phyloP scores from a whole-genome alignment of 2,888 invertebrate species.

The Mimas tiliae region DNA sequence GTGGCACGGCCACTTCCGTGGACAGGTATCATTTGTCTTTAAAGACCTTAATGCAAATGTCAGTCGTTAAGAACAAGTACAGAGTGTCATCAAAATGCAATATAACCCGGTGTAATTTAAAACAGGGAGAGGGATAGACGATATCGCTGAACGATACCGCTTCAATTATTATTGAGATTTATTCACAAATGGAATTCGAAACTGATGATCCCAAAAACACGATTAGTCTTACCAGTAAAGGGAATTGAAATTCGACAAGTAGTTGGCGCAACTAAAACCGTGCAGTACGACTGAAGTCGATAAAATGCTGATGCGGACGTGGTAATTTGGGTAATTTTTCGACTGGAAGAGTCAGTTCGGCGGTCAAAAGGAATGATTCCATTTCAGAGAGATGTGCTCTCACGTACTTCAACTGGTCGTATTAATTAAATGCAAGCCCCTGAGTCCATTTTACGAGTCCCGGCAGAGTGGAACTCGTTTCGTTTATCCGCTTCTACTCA shows the following conservation, averaged over 20 bases:
- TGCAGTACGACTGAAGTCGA: conserved; percentile 15
- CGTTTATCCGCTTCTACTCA: conserved; percentile 82
- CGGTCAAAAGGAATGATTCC: conserved; percentile 74
- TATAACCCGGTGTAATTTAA: conserved; percentile 11
- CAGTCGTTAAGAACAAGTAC: conserved; percentile 10
- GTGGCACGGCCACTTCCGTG: conserved; percentile 39
- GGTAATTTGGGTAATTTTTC: conserved; percentile 65
- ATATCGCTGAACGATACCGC: background rate
- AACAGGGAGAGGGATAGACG: background rate
- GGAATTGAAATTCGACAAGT: background rate
- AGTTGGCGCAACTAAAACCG: background rate
- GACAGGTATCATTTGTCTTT: conserved; percentile 39
- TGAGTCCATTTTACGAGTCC: conserved; percentile 79
- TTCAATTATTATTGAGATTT: background rate
- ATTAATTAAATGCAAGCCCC: conserved; percentile 83
- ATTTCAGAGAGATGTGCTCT: conserved; percentile 69
- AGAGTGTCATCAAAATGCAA: conserved; percentile 7
- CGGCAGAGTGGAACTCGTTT: conserved; percentile 75
- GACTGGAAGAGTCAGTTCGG: conserved; percentile 61
- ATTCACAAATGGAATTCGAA: no score
- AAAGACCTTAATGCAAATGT: conserved; percentile 26
- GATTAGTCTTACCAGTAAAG: background rate
- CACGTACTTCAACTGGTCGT: conserved; percentile 75
- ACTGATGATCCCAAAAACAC: background rate
- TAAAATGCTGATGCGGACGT: conserved; percentile 50